Conservation (phyloP, 92 coral and sea anemone species). For the Phenganax marumi region DNA sequence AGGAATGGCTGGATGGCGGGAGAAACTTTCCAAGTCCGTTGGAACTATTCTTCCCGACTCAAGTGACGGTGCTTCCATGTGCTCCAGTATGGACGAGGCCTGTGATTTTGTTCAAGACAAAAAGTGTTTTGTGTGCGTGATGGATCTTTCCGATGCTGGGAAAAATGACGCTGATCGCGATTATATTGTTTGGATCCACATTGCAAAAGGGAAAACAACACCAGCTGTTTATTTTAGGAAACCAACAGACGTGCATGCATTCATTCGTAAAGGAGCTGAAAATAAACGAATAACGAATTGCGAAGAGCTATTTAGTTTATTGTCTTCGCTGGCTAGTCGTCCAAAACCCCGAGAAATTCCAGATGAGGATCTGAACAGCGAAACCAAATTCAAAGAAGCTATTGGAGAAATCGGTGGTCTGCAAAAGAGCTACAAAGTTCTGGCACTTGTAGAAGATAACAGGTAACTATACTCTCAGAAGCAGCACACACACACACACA, state of each 20-base stretch:
- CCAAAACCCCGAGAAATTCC: slow-evolving; percentile 51
- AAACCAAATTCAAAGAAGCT: slow-evolving; percentile 37
- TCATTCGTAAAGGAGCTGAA: slow-evolving; percentile 66
- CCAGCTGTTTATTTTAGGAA: slow-evolving; percentile 45
- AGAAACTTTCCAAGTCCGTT: slow-evolving; percentile 49
- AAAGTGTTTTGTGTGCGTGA: slow-evolving; percentile 63
- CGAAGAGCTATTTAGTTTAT: slow-evolving; percentile 57
- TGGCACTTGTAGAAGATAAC: background rate
- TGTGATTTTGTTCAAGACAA: slow-evolving; percentile 39
- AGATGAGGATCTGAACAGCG: slow-evolving; percentile 29
- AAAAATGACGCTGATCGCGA: slow-evolving; percentile 13
- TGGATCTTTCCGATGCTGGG: slow-evolving; percentile 31
- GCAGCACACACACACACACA: slow-evolving; percentile 44
- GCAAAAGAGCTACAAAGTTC: slow-evolving; percentile 19
- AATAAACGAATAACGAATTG: slow-evolving; percentile 60
- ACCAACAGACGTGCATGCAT: slow-evolving; percentile 64
- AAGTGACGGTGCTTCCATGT: slow-evolving; percentile 45
- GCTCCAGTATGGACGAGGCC: slow-evolving; percentile 51
- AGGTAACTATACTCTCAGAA: slow-evolving; percentile 9
- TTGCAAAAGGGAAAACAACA: slow-evolving; percentile 55
- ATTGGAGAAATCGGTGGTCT: slow-evolving; percentile 9
- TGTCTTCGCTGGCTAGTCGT: slow-evolving; percentile 65
- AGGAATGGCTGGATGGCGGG: slow-evolving; percentile 54
- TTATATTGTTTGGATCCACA: slow-evolving; percentile 58
- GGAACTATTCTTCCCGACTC: slow-evolving; percentile 62